A percentile compares a stretch with the other conserved stretches of the same genome.
These are phyloP conservation scores for Actenoides lindsayi DNA, from an alignment of 2,113 vertebrate genomes.

Conservation along the genomic window DNA sequence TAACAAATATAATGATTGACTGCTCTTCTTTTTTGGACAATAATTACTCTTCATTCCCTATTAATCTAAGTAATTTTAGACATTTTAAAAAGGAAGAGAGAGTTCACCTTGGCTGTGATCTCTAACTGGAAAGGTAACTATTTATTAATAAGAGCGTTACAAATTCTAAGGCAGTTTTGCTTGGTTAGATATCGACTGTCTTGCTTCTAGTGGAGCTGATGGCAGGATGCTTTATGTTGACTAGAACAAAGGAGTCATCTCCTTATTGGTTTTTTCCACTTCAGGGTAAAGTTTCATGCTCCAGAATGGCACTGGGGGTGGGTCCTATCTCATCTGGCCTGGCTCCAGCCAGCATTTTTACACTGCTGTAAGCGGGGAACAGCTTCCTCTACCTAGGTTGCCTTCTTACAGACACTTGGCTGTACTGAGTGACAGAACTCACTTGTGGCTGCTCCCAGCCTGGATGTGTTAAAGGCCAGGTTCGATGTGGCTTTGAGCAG, in stretches of 20 bases:
- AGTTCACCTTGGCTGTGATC: not conserved
- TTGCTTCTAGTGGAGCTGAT: not conserved
- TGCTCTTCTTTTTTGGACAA: not conserved
- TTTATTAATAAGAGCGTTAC: not conserved
- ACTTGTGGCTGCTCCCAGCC: no score
- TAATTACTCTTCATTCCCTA: not conserved
- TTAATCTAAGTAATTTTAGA: not conserved
- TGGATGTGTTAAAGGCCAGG: not conserved
- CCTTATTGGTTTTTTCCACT: not conserved
- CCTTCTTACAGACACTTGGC: fast-evolving
- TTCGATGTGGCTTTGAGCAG: not conserved
- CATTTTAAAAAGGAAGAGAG: not conserved
- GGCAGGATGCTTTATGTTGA: not conserved
- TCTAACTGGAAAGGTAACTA: not conserved
- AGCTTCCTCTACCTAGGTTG: not conserved
- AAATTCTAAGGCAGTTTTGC: not conserved
- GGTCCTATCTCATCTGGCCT: not conserved
- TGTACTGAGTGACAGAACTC: not conserved
- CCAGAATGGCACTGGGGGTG: not conserved
- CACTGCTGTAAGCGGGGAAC: not conserved
- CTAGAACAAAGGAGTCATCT: not conserved
- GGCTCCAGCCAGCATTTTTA: not conserved
- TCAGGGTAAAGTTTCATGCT: not conserved
- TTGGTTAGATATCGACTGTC: not conserved
- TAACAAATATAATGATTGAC: not conserved